Conservation (phyloP, 2,113 vertebrate genomes). For the Meriones unguiculatus region DNA sequence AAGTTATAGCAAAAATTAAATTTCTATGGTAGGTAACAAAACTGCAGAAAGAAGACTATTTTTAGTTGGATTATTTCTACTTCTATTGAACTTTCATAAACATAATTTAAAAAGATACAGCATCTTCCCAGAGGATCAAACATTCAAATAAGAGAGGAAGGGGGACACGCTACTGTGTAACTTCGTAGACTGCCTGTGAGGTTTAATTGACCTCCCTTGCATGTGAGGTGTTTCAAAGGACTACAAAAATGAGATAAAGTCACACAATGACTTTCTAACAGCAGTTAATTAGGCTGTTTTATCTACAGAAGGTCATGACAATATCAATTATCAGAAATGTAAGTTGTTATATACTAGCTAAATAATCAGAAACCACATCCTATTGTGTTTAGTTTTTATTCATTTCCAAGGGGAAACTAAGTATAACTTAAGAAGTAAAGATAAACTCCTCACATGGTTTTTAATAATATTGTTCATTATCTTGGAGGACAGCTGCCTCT, state of each 20-base stretch:
- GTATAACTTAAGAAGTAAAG: neutral
- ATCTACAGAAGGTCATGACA: constrained; percentile 30
- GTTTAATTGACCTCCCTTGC: constrained; percentile 61
- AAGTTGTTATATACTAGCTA: neutral
- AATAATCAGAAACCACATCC: neutral
- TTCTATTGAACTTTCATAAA: constrained; percentile 62
- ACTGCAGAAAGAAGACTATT: constrained; percentile 43
- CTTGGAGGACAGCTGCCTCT: neutral
- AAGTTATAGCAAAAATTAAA: constrained; percentile 60
- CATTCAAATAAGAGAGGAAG: constrained; percentile 37
- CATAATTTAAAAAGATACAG: constrained; percentile 65
- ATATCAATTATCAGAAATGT: constrained; percentile 43
- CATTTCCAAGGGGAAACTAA: constrained; percentile 12
- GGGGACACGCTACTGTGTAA: neutral
- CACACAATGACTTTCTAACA: constrained; percentile 64
- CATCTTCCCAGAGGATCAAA: constrained; percentile 47
- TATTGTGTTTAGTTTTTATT: neutral
- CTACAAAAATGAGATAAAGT: constrained; percentile 66
- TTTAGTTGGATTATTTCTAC: constrained; percentile 72
- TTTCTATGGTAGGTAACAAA: constrained; percentile 56
- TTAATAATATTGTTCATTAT: neutral
- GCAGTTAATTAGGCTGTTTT: constrained; percentile 42
- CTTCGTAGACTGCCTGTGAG: neutral
- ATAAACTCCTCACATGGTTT: neutral
- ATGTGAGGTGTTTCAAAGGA: constrained; percentile 58